phyloP scores from a whole-genome alignment of 1,140 invertebrate species.

The Neomicropteryx cornuta region DNA sequence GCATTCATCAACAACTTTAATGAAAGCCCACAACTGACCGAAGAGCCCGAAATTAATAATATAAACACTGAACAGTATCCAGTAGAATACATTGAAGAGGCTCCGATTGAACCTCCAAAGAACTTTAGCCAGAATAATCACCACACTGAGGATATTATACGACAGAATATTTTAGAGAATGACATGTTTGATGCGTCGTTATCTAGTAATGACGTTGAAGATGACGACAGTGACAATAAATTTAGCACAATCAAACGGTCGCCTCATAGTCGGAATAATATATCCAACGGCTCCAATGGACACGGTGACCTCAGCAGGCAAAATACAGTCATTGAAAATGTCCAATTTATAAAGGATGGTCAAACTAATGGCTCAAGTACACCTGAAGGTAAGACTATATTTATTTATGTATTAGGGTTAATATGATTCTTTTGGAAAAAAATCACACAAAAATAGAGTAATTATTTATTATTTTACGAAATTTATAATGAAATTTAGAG shows the following conservation, averaged over 20 bases:
- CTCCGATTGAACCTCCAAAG: conserved; percentile 10
- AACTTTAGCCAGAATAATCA: conserved; percentile 22
- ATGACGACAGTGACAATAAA: conserved; percentile 49
- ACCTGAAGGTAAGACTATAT: conserved; percentile 25
- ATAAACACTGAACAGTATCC: conserved; percentile 23
- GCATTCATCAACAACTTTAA: too few relatives aligned
- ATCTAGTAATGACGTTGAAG: conserved; percentile 42
- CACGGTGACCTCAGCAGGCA: conserved; percentile 30
- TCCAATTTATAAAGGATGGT: conserved; percentile 32
- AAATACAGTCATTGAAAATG: conserved; percentile 38
- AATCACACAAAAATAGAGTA: too few relatives aligned
- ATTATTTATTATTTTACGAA: too few relatives aligned
- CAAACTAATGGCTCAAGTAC: conserved; percentile 27
- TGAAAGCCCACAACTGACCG: too few relatives aligned
- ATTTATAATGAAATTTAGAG: too few relatives aligned
- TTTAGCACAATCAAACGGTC: conserved; percentile 56
- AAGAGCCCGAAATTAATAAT: too few relatives aligned
- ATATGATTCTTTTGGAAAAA: too few relatives aligned
- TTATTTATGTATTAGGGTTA: too few relatives aligned
- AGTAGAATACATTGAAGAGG: conserved; percentile 19
- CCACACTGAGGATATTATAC: conserved; percentile 32
- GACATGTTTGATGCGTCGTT: conserved; percentile 39
- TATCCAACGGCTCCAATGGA: conserved; percentile 20
- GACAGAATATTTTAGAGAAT: conserved; percentile 40
- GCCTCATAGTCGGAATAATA: conserved; percentile 46